Evolutionary conservation across 2,797 vertebrate species (phyloP).

Genomic region (Poeciliopsis infans): DNA sequence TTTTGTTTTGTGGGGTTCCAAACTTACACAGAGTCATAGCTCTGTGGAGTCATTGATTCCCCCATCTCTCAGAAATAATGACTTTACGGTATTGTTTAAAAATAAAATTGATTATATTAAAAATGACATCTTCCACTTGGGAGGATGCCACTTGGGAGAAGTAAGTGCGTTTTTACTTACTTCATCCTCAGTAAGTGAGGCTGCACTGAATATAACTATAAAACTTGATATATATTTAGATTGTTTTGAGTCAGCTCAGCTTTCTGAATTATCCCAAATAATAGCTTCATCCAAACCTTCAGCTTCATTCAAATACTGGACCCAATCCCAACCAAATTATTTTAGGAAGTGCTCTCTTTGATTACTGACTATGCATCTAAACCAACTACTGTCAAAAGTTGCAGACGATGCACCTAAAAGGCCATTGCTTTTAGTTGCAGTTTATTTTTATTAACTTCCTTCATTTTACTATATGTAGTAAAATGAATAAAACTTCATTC

Average conservation of each 20-base stretch:
- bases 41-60: background rate
- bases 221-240: background rate
- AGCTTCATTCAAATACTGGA: background rate
- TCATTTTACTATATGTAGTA: too few species aligned
- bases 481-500: too few species aligned
- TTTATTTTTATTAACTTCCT: too few species aligned
- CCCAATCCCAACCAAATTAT: background rate
- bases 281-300: background rate
- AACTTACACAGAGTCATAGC: background rate
- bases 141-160: too few species aligned
- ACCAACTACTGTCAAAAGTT: too few species aligned
- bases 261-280: background rate
- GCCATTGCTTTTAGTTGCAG: too few species aligned
- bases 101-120: background rate
- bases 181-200: background rate
- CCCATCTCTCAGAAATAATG: too few species aligned
- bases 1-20: background rate
- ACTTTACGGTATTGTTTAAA: background rate
- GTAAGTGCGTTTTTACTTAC: background rate
- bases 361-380: background rate
- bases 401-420: too few species aligned
- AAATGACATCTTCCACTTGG: background rate
- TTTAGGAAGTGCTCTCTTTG: background rate
- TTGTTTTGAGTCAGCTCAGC: background rate
- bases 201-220: background rate